Percentiles rank a stretch among this genome's conserved stretches.
Conservation (phyloP, 2,113 vertebrate genomes). For the Dicerorhinus sumatrensis region DNA sequence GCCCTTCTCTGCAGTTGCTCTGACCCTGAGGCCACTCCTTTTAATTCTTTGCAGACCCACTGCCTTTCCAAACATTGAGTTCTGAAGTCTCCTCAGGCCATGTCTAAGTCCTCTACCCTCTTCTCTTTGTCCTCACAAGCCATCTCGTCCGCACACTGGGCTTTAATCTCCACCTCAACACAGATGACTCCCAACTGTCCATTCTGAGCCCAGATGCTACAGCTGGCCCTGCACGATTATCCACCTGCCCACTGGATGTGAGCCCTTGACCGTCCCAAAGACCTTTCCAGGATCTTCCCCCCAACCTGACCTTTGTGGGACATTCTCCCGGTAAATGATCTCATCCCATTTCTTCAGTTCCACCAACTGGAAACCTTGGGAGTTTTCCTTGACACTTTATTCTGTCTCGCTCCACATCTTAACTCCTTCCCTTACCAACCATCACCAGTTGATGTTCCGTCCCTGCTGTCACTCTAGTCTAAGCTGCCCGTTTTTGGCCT, state of each 20-base stretch:
- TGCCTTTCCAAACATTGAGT: neutral
- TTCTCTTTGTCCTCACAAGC: neutral
- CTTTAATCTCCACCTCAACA: neutral
- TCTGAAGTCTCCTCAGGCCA: neutral
- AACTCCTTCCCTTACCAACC: fast-evolving
- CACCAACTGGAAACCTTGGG: neutral
- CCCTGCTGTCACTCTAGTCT: neutral
- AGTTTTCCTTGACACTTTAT: neutral
- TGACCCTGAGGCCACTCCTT: too few species aligned
- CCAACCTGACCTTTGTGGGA: neutral
- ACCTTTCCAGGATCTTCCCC: too few species aligned
- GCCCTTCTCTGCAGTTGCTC: neutral
- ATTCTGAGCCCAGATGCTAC: neutral
- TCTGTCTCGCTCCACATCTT: neutral
- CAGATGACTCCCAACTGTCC: neutral
- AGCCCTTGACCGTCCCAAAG: neutral
- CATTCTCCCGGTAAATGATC: neutral
- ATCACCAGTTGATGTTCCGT: neutral
- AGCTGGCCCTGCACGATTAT: neutral
- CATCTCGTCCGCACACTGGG: neutral
- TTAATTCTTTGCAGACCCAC: neutral
- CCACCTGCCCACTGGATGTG: neutral
- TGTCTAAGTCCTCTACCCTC: neutral
- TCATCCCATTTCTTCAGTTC: neutral
- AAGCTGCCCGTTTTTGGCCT: neutral